Base-by-base conservation (phyloP, 2,888 invertebrate species). In the Megaustenia siamemsis region DNA sequence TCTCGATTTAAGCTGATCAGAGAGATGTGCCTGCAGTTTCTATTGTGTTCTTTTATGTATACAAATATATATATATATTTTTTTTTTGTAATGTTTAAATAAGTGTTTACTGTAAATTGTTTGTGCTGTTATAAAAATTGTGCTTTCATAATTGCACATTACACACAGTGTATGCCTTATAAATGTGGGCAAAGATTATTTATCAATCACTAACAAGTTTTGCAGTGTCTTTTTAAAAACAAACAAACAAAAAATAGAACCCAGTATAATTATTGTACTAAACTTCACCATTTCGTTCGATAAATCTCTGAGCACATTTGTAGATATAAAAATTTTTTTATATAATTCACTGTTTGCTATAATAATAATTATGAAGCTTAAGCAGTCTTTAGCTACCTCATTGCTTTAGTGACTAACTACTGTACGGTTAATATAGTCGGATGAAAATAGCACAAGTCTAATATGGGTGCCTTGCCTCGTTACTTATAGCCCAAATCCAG, bases 401-500 rank as follows among this genome's bases (percentile, higher is more conserved):
- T 49, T 49, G 21, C 49, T 73, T 4, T 18, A 73, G 32, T 73
- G 4, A 32, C 18, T 73, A n/a, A 73, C 4, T 15, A 1, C 69
- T 43, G 43, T 40, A 24, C n/a, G 43, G 56, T 77, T 38, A 77
- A 18, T 32, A n/a, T 32, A 60, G 49, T 43, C n/a, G 80, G 38
- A 49, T 69, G 38, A 28, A 76, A 60, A 66, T 53, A 76, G 28
- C 40, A 53, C 49, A 40, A 79, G 38, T 80, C 69, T 80, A 80
- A 80, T 40, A 21, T 80, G 24, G 49, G 73, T 73, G 18, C 53
- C 28, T 71, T 68, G 45, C 53, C 45, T 75, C 32, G 45, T 63
- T 35, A 73, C 80, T 68, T 68, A 60, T 63, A 73, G 68, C 82
- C 60, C 38, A 86, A 83, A 77, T 66, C 56, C 38, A 56, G 79